Percentiles rank a stretch among this genome's conserved stretches.
Conservation (phyloP, 2,888 invertebrate genomes). For the Artemia sinica region DNA sequence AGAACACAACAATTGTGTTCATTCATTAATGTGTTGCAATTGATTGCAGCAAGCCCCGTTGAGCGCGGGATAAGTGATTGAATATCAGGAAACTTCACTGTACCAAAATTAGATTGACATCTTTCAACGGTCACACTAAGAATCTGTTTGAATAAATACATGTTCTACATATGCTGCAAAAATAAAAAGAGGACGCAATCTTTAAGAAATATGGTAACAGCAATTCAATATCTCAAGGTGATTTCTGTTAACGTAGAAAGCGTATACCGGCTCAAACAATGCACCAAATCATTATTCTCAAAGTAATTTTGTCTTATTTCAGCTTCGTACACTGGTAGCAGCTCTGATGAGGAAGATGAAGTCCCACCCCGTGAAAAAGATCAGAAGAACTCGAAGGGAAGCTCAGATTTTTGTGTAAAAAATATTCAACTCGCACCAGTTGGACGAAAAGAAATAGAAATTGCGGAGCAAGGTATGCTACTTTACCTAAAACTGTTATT, state of each 20-base stretch:
- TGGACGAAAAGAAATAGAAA: constrained; percentile 88
- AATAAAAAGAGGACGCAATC: too few relatives aligned
- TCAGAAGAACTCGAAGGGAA: constrained; percentile 66
- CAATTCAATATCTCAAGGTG: not conserved
- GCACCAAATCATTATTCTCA: constrained; percentile 10
- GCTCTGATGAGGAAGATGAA: constrained; percentile 73
- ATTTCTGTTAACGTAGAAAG: constrained; percentile 19
- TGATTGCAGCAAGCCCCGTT: too few relatives aligned
- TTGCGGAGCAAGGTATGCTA: constrained; percentile 67
- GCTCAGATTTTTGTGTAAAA: constrained; percentile 78
- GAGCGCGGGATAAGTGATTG: too few relatives aligned
- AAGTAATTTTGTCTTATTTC: constrained; percentile 26
- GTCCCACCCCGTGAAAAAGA: constrained; percentile 80
- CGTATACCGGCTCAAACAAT: constrained; percentile 17
- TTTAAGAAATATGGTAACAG: too few relatives aligned
- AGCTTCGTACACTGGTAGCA: constrained; percentile 57
- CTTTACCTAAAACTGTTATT: too few relatives aligned
- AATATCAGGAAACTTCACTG: too few relatives aligned
- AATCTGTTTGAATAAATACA: too few relatives aligned
- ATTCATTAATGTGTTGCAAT: too few relatives aligned
- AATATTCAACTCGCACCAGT: constrained; percentile 84
- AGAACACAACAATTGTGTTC: too few relatives aligned
- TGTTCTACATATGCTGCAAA: too few relatives aligned
- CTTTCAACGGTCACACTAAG: too few relatives aligned
- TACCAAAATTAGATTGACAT: too few relatives aligned